Base-by-base conservation (phyloP, 1,140 invertebrate genomes). In the Ceratosolen fusciceps region DNA sequence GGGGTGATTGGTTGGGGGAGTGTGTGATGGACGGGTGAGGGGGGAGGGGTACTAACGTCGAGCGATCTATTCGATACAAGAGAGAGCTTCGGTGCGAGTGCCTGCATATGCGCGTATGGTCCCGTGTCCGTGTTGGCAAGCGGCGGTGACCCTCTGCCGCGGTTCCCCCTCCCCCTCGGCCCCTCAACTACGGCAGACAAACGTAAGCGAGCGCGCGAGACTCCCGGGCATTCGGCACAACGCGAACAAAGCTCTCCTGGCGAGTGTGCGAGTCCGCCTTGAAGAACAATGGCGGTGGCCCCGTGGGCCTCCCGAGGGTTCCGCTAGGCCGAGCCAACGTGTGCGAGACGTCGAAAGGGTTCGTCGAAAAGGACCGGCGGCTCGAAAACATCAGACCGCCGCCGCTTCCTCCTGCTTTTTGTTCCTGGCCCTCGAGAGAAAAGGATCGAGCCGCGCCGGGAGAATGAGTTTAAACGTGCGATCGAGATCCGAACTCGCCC, bases 351-450 rank as follows among this genome's bases (percentile, higher is more conserved):
- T 29, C 24, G 67, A 49, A 54, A 49, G 67, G 67, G 67, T 49
- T 70, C 8, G 37, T 1, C 21, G 34, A 54, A 31, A 73, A 16
- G 8, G 67, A 60, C 12, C 37, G 78, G 81, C 83, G 82, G 82
- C 84, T 85, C 81, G 82, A 86, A 86, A 86, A 83, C 84, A 86
- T 86, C 85, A 82, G 82, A 82, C 78, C 74, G 56, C 83, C 83
- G 83, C 81, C 81, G 43, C 67, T 60, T 84, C 81, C 79, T 56
- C 67, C 49, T 67, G 79, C 75, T 79, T 77, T 71, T 76, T 62
- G 56, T 73, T 71, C n/a, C 68, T 29, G 26, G 54, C n/a, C 58
- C 56, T 52, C 26, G 71, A 37, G 12, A 60, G 8, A 14, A 14
- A 19, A 12, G 12, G 39, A 43, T 7, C 29, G 26, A 43, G 31